Conservation (phyloP, 2,113 vertebrate genomes). For the Cinclus cinclus region DNA sequence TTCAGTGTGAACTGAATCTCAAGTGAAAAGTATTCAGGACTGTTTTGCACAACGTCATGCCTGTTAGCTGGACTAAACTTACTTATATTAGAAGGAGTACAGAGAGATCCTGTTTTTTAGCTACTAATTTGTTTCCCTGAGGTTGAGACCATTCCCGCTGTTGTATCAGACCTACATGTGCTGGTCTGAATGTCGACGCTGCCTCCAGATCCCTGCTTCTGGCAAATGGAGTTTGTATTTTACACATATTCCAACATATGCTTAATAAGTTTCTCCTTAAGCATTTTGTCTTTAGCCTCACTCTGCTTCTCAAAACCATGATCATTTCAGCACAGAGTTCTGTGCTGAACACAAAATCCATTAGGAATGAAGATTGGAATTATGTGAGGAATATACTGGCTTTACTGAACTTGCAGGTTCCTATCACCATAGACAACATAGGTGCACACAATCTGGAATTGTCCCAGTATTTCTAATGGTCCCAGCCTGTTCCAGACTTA, state of each 20-base stretch:
- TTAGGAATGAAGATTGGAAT: background rate
- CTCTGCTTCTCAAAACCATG: background rate
- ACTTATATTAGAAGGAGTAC: background rate
- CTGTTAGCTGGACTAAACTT: background rate
- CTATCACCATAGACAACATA: background rate
- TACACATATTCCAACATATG: background rate
- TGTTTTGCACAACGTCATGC: background rate
- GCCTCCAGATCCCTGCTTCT: background rate
- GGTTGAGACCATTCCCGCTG: background rate
- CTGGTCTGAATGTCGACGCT: background rate
- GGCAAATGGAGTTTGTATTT: background rate
- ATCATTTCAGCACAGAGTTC: background rate
- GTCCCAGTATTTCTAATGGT: background rate
- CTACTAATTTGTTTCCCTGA: background rate
- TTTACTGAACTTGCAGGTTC: background rate
- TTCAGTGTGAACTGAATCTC: background rate
- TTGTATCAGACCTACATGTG: background rate
- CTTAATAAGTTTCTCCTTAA: background rate
- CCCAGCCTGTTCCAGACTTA: background rate
- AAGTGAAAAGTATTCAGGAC: background rate
- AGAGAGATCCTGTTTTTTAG: background rate
- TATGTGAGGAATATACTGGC: background rate
- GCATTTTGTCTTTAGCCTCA: background rate
- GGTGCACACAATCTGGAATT: background rate
- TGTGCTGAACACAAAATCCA: background rate